Evolutionary conservation across 2,113 vertebrate genomes (phyloP).

Genomic region (Rostratula benghalensis): DNA sequence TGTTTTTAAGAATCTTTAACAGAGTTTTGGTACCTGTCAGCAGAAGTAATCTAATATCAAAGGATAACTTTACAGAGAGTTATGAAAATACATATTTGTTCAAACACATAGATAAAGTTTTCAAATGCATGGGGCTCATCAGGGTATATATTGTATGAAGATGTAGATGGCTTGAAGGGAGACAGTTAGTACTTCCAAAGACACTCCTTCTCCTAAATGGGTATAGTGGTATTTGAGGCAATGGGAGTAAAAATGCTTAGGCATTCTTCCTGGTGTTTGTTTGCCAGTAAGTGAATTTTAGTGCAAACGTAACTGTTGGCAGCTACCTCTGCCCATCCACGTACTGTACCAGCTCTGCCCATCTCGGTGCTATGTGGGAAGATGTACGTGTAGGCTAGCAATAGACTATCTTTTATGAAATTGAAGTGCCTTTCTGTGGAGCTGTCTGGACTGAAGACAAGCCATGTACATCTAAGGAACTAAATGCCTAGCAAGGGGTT

Average conservation of each 20-base stretch:
- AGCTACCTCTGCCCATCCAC: not conserved
- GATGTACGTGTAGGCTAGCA: not conserved
- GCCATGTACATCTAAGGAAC: conserved; percentile 12
- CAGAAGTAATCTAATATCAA: not conserved
- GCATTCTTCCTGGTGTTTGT: not conserved
- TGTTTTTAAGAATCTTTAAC: not conserved
- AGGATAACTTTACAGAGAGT: not conserved
- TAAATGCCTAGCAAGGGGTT: not conserved
- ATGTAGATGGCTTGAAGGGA: not conserved
- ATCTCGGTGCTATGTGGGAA: not conserved
- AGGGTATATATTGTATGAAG: not conserved
- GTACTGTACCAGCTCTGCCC: not conserved
- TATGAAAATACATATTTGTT: not conserved
- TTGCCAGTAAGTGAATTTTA: not conserved
- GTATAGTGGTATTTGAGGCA: not conserved
- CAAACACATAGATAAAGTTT: not conserved
- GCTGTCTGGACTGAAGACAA: not conserved
- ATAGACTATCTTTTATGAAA: not conserved
- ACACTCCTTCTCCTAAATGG: not conserved
- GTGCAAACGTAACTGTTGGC: not conserved
- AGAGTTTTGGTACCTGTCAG: not conserved
- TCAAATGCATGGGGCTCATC: not conserved
- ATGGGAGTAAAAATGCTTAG: not conserved
- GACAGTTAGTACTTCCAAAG: not conserved
- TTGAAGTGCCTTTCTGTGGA: not conserved